These are phyloP conservation scores for Kryphioiulus occultus DNA, from an alignment of 2,888 invertebrate species.

Conservation along the genomic window DNA sequence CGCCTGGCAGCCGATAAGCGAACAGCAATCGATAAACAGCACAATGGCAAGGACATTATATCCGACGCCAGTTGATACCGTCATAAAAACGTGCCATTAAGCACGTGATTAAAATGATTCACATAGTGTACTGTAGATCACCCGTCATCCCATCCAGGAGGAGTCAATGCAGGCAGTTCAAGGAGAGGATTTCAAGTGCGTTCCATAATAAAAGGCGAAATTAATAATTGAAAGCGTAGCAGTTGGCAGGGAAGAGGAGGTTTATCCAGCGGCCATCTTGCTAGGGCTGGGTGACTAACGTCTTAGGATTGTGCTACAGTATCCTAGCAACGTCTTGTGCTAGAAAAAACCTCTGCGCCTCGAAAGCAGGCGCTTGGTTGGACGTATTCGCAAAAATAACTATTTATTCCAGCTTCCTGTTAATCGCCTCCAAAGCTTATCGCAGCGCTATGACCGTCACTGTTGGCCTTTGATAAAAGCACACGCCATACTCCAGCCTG, in stretches of 20 bases:
- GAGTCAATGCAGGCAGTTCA: not conserved
- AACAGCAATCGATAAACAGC: slow-evolving; percentile 3
- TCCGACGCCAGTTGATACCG: not conserved
- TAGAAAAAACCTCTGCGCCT: not conserved
- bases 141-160: not conserved
- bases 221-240: not conserved
- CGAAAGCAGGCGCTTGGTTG: not conserved
- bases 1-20: not conserved
- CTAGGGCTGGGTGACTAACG: not conserved
- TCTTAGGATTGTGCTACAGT: not conserved
- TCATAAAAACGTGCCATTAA: not conserved
- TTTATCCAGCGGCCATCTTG: not conserved
- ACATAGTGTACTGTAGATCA: slow-evolving; percentile 23
- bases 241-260: not conserved
- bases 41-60: slow-evolving; percentile 11
- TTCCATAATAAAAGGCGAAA: not conserved
- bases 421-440: not conserved
- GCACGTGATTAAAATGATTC: slow-evolving; percentile 8
- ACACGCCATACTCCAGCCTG: not conserved
- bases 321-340: slow-evolving; percentile 23
- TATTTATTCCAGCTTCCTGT: not conserved
- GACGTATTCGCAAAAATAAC: not conserved
- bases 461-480: not conserved
- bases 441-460: not conserved
- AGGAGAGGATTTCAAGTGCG: slow-evolving; percentile 14